Base-by-base conservation (phyloP, 2,888 invertebrate genomes). In the Villa cingulata region DNA sequence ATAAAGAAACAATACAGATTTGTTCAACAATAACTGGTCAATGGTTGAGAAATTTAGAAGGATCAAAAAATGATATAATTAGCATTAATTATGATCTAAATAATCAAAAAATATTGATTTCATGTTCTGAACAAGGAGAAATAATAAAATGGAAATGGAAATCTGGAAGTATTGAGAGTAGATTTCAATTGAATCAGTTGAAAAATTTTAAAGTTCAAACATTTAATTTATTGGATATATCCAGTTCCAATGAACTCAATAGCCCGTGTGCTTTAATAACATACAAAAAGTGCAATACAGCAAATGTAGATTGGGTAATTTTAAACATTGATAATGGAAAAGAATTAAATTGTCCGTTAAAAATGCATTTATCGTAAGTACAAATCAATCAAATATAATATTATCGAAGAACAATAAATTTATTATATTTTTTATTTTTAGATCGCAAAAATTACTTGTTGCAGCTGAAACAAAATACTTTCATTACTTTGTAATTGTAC, bases 21-120 rank as follows among this genome's bases (percentile, higher is more conserved):
- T 83, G 77, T 58, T 81, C 76, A 56, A 73, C 76, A 1, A 69
- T 71, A 57, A 83, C 83, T 3, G 81, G 80, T 1, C 78, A 81
- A 57, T 71, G 75, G 53, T 67, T 79, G 2, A 68, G 72, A 46
- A 73, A 76, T 54, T 74, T 79, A 44, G 72, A 71, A 51, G 76
- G 76, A 20, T 70, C 76, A 18, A 64, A 62, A 17, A 61, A 71
- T 7, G 69, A 76, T n/a, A 41, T 70, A 17, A 70, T 76, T 32
- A 74, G 74, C 29, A 70, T 79, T 55, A 64, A 70, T 45, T 58
- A 73, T 41, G 71, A 73, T 51, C 60, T 70, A 18, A 67, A 63
- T 45, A 68, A 68, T 57, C 56, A 62, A 23, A 71, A 72, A 53
- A 62, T 65, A 20, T 67, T 74, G 34, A 57, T 76, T 18, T 75